Base-by-base conservation (phyloP, 2,797 vertebrate species). In the Florisuga fusca region DNA sequence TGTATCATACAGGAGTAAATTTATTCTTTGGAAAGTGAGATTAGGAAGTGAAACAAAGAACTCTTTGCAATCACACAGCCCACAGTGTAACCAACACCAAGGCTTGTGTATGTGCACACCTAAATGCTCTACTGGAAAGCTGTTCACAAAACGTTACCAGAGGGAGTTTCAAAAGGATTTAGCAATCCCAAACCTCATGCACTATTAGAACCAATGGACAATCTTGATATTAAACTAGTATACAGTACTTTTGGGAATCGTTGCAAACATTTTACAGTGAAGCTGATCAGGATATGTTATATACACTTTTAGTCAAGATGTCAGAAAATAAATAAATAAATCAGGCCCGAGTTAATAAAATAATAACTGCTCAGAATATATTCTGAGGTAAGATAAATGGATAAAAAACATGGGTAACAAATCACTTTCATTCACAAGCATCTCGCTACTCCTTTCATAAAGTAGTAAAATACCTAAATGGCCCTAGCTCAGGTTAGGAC, bases 71-170 rank as follows among this genome's bases (percentile, higher is more conserved):
- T 34, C 19, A 15, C 18, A 18, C 31, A 12, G 20, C 46, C 14
- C 21, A 8, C 16, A 33, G 15, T 0, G 0, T 43, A 34, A 8
- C 54, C 74, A 54, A 25, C n/a, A 41, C 5, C 12, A 45, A 45
- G 10, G 3, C 15, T 57, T 12, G 5, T 50, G 23, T 36, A 33
- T 6, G 0, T n/a, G 20, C 11, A 18, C 7, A 38, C 5, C 9
- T 34, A n/a, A 43, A 38, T 43, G 66, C 5, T 6, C 14, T 29
- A 5, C 17, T 34, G 29, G 17, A 64, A 61, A 55, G 26, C 17
- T 81, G 17, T 22, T 93, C 50, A 29, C 9, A 74, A 66, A 59
- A 5, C 29, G 31, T 16, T 45, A 10, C 4, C 8, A 38, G 20
- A n/a, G 38, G 25, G 27, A 51, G 89, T 87, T 96, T 68, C 58